Evolutionary conservation across 1,140 invertebrate species (phyloP).

Genomic region (Samia ricini): DNA sequence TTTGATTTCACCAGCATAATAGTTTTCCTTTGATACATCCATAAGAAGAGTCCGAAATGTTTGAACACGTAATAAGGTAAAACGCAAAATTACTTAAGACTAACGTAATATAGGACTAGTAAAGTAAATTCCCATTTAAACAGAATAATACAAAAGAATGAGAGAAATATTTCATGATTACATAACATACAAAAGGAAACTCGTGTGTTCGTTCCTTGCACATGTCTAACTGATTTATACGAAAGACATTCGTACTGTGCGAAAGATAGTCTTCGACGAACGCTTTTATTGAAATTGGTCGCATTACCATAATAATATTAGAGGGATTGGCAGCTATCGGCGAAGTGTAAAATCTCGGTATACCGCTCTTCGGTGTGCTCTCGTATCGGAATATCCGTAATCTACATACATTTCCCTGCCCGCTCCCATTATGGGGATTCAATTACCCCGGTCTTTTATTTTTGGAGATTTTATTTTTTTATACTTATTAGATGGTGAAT

Average conservation of each 20-base stretch:
- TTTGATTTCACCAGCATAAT: background rate
- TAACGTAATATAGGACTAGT: no score
- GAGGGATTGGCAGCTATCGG: constrained; percentile 67
- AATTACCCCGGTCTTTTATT: constrained; percentile 65
- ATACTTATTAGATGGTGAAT: constrained; percentile 23
- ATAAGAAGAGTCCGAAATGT: no score
- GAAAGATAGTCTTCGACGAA: constrained; percentile 60
- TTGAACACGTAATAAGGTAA: no score
- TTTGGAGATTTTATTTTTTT: constrained; percentile 50
- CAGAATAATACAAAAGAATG: background rate
- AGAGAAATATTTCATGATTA: background rate
- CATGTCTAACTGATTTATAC: constrained; percentile 66
- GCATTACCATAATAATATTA: constrained; percentile 74
- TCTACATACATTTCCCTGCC: constrained; percentile 59
- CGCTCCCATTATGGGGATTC: constrained; percentile 57
- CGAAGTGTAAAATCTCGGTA: constrained; percentile 66
- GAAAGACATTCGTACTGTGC: constrained; percentile 19
- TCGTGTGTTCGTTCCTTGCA: constrained; percentile 42
- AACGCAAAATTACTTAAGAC: no score
- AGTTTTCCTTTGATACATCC: background rate
- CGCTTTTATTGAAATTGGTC: constrained; percentile 72
- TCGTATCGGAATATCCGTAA: constrained; percentile 56
- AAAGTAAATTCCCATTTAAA: no score
- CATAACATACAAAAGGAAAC: background rate
- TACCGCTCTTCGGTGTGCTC: constrained; percentile 57